Conservation (phyloP, 2,113 vertebrate genomes). For the Ascaphus truei region DNA sequence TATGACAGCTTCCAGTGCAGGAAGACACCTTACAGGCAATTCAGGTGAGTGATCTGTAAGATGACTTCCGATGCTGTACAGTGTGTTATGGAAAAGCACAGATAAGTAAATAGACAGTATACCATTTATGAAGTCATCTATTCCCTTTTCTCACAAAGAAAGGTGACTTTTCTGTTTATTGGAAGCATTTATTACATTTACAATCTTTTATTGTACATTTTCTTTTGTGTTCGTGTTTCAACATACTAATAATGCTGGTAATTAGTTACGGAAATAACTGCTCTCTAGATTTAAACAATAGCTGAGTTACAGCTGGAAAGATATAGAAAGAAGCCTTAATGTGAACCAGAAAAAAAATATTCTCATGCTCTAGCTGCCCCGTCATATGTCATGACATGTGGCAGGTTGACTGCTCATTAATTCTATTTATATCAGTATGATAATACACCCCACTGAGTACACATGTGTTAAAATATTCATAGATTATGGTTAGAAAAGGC, state of each 20-base stretch:
- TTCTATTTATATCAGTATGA: conserved; percentile 97
- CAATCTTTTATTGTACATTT: conserved; percentile 37
- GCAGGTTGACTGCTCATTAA: conserved; percentile 94
- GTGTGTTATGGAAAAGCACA: too few relatives aligned
- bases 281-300: conserved; percentile 19
- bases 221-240: not conserved
- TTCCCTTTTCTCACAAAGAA: too few relatives aligned
- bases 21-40: too few relatives aligned
- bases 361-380: conserved; percentile 60
- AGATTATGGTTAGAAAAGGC: conserved; percentile 72
- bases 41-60: too few relatives aligned
- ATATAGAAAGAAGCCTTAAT: conserved; percentile 54
- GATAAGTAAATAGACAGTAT: too few relatives aligned
- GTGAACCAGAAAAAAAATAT: conserved; percentile 55
- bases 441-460: conserved; percentile 93
- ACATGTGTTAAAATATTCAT: conserved; percentile 99
- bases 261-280: conserved; percentile 46
- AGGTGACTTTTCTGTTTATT: not conserved
- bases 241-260: conserved; percentile 29
- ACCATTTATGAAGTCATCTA: too few relatives aligned
- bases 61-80: too few relatives aligned
- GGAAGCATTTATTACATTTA: conserved; percentile 40
- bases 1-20: too few relatives aligned
- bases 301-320: conserved; percentile 35
- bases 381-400: conserved; percentile 78